These are phyloP conservation scores for Trichacis sp. DNA, from an alignment of 2,888 invertebrate genomes.

Conservation along the genomic window DNA sequence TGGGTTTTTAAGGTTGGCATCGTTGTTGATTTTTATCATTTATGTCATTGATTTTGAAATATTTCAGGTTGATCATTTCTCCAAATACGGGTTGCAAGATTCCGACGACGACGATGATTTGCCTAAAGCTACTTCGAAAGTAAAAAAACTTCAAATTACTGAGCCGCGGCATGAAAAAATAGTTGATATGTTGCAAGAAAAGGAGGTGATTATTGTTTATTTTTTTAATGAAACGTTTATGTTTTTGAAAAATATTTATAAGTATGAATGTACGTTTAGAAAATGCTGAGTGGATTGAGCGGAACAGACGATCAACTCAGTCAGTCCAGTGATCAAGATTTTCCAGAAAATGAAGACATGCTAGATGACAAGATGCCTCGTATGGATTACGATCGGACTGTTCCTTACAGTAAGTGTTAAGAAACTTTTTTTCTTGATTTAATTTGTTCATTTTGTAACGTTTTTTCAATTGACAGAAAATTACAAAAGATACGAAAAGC, in stretches of 20 bases:
- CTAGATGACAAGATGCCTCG: constrained; percentile 26
- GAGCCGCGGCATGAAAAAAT: too few relatives aligned
- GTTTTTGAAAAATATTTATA: too few relatives aligned
- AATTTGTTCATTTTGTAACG: constrained; percentile 7
- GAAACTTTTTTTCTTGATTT: background rate
- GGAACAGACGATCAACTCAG: too few relatives aligned
- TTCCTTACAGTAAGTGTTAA: constrained; percentile 26
- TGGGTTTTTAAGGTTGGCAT: constrained; percentile 98
- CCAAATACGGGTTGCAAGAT: constrained; percentile 91
- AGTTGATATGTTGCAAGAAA: too few relatives aligned
- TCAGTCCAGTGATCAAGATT: constrained; percentile 12
- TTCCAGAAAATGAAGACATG: constrained; percentile 17
- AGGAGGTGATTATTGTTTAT: too few relatives aligned
- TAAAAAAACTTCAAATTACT: too few relatives aligned
- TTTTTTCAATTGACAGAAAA: constrained; percentile 42
- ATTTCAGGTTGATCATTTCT: constrained; percentile 88
- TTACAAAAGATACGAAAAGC: constrained; percentile 49
- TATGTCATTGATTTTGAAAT: constrained; percentile 1
- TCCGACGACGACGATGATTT: constrained; percentile 85
- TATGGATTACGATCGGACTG: too few relatives aligned
- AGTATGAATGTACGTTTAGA: background rate
- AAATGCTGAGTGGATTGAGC: constrained; percentile 15
- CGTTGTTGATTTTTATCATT: too few relatives aligned
- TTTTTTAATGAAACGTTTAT: too few relatives aligned
- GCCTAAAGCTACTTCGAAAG: background rate